Evolutionary conservation across 1,140 invertebrate genomes (phyloP).

Genomic region (Lepidurus packardi): DNA sequence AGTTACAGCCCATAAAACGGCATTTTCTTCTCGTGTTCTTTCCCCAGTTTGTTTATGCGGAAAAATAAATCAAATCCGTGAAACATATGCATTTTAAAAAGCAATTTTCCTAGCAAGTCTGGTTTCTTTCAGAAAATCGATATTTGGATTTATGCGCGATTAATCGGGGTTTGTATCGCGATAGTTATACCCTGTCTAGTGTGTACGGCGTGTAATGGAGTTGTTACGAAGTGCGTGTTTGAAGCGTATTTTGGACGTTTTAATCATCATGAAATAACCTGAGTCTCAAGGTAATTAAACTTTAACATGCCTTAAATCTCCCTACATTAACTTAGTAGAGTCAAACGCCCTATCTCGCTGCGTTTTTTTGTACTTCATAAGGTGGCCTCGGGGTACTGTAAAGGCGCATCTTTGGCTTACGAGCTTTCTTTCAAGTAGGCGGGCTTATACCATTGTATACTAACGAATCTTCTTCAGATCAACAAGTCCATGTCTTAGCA

Average conservation of each 20-base stretch:
- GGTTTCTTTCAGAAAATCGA: too few species aligned
- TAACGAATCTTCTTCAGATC: too few species aligned
- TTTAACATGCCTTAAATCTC: neutral
- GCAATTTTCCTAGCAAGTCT: too few species aligned
- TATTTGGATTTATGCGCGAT: neutral
- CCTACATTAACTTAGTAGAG: neutral
- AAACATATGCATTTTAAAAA: too few species aligned
- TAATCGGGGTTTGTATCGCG: neutral
- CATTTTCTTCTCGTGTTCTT: too few species aligned
- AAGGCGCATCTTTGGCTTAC: neutral
- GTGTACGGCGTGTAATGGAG: neutral
- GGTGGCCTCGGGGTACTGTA: neutral
- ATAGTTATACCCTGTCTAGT: neutral
- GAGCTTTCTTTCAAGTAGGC: neutral
- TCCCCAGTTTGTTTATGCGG: too few species aligned
- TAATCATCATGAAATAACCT: constrained; percentile 11
- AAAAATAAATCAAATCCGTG: too few species aligned
- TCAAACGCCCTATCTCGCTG: neutral
- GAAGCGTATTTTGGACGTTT: neutral
- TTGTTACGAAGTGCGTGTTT: neutral
- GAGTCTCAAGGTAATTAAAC: neutral
- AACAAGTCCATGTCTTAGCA: too few species aligned
- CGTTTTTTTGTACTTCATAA: neutral
- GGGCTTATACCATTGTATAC: neutral
- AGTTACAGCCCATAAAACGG: neutral